Base-by-base conservation (phyloP, 2,888 invertebrate genomes). In the Eristalis tenax region DNA sequence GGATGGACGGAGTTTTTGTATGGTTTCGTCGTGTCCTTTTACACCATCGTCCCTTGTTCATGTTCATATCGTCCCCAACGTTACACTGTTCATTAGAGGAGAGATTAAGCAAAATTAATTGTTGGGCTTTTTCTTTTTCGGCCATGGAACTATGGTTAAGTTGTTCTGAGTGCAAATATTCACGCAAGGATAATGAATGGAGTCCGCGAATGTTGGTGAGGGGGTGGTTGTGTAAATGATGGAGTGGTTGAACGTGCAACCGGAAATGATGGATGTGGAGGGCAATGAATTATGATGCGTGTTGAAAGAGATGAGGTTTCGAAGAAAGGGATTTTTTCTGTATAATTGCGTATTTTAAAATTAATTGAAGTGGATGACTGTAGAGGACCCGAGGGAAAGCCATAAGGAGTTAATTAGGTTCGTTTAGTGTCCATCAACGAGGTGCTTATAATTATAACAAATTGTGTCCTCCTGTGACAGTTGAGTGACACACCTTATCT, bases 61-160 rank as follows among this genome's bases (percentile, higher is more conserved):
- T 3, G n/a, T n/a, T n/a, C 23, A 22, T 22, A 10, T 23, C 57
- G 2, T 22, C 22, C 3, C 56, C 22, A 18, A 71, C 57, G 57
- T 65, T 68, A 64, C 43, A 66, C 66, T 68, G 64, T 81, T 81
- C 81, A 81, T 85, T 85, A 82, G 81, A 40, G 65, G 59, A 71
- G 68, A 82, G 82, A 85, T 85, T 85, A 82, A 74, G 64, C 56
- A 15, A 68, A 85, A 85, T 82, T 85, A 85, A 82, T 85, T 77
- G 73, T 35, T 77, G 50, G 69, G 38, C 63, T 8, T 6, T 68
- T 76, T 83, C n/a, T 6, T 68, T 80, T 83, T 81, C 57, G 63
- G 57, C 40, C 85, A 77, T 43, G 64, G 59, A 11, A 74, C 66
- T 50, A 43, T 79, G 57, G 80, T 71, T 57, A 80, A 80, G 43